Evolutionary conservation across 2,888 invertebrate genomes (phyloP).

Genomic region (Xylota segnis): DNA sequence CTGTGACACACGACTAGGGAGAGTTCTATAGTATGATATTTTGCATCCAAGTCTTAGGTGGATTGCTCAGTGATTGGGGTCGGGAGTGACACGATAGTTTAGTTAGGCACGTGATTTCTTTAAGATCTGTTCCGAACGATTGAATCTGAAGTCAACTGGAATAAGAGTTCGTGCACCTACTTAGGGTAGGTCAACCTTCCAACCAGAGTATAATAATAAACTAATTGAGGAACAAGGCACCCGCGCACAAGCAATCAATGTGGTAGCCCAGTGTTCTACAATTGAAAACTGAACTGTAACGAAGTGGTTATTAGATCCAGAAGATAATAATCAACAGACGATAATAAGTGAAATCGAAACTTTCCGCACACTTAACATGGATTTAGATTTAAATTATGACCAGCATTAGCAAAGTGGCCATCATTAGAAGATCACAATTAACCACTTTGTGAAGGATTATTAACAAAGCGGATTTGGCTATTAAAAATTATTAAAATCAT

Average conservation of each 20-base stretch:
- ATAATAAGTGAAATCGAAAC: constrained; percentile 23
- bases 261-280: neutral
- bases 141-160: constrained; percentile 44
- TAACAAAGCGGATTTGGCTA: neutral
- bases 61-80: constrained; percentile 1
- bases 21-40: constrained; percentile 1
- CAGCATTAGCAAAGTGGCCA: neutral
- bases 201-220: constrained; percentile 8
- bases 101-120: constrained; percentile 20
- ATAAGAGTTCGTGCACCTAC: constrained; percentile 18
- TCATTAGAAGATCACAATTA: neutral
- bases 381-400: neutral
- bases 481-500: constrained; percentile 15
- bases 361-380: constrained; percentile 5
- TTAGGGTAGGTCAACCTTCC: constrained; percentile 40
- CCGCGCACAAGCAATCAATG: neutral
- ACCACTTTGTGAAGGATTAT: constrained; percentile 1
- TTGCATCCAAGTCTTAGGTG: neutral
- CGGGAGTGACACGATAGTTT: constrained; percentile 1
- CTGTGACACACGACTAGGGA: constrained; percentile 35
- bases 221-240: constrained; percentile 11
- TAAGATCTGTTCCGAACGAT: constrained; percentile 32
- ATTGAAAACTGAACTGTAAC: neutral
- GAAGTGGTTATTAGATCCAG: constrained; percentile 3
- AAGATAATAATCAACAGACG: neutral